A percentile compares a stretch with the other conserved stretches of the same genome.
phyloP scores from a whole-genome alignment of 2,797 vertebrate genomes.

The Phataginus tricuspis region DNA sequence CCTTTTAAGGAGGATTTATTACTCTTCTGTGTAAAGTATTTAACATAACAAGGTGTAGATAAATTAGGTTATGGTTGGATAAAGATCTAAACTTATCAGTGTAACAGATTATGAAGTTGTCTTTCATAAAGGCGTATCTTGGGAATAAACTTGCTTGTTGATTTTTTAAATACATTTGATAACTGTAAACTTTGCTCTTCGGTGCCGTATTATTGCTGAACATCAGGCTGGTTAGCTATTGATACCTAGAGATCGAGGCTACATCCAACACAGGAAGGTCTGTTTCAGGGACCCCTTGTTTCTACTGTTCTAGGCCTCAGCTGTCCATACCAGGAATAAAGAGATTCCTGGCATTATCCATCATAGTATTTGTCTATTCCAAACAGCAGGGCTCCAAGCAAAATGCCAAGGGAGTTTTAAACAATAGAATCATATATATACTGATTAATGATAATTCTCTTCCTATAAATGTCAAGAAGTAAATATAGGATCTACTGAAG shows the following conservation, averaged over 20 bases:
- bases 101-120: constrained; percentile 48
- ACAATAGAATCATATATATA: constrained; percentile 11
- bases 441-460: constrained; percentile 49
- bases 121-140: constrained; percentile 47
- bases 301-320: neutral
- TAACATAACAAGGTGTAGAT: constrained; percentile 81
- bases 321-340: neutral
- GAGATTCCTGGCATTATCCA: neutral
- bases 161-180: constrained; percentile 19
- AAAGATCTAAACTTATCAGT: constrained; percentile 66
- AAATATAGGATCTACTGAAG: neutral
- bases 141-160: neutral
- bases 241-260: neutral
- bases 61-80: constrained; percentile 75
- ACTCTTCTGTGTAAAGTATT: constrained; percentile 74
- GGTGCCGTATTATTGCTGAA: neutral
- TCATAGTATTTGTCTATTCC: neutral
- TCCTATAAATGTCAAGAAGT: constrained; percentile 37
- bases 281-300: neutral
- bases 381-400: constrained; percentile 19
- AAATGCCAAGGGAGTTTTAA: constrained; percentile 11
- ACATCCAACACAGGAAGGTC: neutral
- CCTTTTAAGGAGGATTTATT: constrained; percentile 75
- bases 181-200: constrained; percentile 21
- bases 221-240: neutral